Evolutionary conservation across 2,113 vertebrate species (phyloP).

Genomic region (Tonatia bakeri): DNA sequence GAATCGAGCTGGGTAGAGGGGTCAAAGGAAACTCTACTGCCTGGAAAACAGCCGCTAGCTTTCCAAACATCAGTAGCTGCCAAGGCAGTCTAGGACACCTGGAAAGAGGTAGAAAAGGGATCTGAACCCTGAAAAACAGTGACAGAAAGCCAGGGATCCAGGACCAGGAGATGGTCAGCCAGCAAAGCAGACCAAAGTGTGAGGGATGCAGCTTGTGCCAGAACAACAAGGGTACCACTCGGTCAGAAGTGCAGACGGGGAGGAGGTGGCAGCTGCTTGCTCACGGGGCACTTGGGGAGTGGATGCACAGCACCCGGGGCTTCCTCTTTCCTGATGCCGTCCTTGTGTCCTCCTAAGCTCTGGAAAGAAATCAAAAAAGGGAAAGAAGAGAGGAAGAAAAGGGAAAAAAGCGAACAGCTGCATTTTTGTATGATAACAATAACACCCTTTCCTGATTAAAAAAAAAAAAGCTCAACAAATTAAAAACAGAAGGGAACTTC

Average conservation of each 20-base stretch:
- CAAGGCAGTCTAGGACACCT: constrained; percentile 69
- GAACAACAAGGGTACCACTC: not conserved
- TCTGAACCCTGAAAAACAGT: constrained; percentile 67
- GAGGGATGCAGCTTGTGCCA: not conserved
- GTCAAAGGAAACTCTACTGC: constrained; percentile 52
- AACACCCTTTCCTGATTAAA: not conserved
- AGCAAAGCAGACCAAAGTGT: constrained; percentile 49
- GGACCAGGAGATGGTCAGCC: constrained; percentile 59
- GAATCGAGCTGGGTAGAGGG: constrained; percentile 60
- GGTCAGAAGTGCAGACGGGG: not conserved
- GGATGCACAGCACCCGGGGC: constrained; percentile 67
- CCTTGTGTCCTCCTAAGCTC: constrained; percentile 63
- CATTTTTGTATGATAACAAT: constrained; percentile 20
- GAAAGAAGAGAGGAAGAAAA: not conserved
- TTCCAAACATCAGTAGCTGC: constrained; percentile 63
- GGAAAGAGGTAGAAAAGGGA: constrained; percentile 72
- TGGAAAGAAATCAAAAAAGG: constrained; percentile 73
- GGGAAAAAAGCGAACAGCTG: not conserved
- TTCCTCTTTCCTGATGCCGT: constrained; percentile 80
- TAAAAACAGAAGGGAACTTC: not conserved
- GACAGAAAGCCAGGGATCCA: constrained; percentile 70
- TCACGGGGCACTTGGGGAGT: constrained; percentile 1
- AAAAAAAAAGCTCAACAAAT: not conserved
- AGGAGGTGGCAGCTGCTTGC: not conserved
- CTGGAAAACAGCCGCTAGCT: constrained; percentile 58